Conservation (phyloP, 2,888 invertebrate genomes). For the Drosophila falleni region DNA sequence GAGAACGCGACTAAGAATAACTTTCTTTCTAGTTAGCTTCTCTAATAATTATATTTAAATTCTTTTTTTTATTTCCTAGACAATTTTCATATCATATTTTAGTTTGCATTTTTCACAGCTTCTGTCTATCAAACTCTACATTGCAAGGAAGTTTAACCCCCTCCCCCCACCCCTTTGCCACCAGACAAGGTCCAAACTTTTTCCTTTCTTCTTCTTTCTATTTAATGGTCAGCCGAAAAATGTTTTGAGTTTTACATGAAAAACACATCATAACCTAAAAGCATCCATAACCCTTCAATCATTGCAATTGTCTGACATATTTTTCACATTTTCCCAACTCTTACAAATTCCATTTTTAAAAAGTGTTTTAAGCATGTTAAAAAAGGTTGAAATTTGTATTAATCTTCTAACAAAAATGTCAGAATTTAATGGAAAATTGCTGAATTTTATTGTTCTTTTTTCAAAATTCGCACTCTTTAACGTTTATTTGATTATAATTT, state of each 20-base stretch:
- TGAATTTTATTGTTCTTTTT: no score
- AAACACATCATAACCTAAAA: constrained; percentile 26
- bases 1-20: constrained; percentile 1
- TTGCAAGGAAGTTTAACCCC: no score
- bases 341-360: no score
- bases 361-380: no score
- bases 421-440: no score
- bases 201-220: background rate
- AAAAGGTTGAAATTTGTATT: no score
- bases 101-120: background rate
- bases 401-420: no score
- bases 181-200: constrained; percentile 3
- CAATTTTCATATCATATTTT: background rate
- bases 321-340: constrained; percentile 5
- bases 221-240: constrained; percentile 5
- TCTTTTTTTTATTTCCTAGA: background rate
- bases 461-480: no score
- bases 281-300: constrained; percentile 10
- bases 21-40: background rate
- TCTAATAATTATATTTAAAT: background rate
- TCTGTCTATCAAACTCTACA: constrained; percentile 3
- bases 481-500: no score
- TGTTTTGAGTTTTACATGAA: constrained; percentile 31
- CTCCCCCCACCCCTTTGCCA: background rate
- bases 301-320: constrained; percentile 1